phyloP scores from a whole-genome alignment of 2,797 vertebrate species.

The Aselliscus stoliczkanus region DNA sequence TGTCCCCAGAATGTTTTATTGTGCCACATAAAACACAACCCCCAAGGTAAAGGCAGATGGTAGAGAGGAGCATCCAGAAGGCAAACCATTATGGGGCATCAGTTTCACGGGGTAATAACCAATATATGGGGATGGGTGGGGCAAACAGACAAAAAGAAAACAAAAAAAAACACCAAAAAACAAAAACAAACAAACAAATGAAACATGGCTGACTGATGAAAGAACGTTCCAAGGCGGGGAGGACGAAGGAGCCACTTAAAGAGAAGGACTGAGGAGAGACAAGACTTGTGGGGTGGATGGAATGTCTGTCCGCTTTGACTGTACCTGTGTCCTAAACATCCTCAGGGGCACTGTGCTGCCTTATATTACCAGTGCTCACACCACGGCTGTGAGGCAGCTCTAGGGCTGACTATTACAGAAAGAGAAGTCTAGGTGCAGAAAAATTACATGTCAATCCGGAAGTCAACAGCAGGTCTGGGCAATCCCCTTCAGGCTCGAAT shows the following conservation, averaged over 20 bases:
- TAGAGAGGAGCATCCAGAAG: background rate
- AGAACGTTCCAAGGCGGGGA: background rate
- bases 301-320: background rate
- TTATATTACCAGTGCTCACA: background rate
- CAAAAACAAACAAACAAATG: too few species aligned
- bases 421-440: conserved; percentile 1
- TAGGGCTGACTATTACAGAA: background rate
- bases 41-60: background rate
- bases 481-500: background rate
- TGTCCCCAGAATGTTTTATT: background rate
- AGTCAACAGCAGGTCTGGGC: background rate
- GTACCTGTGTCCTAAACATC: conserved; percentile 59
- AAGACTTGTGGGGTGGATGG: background rate
- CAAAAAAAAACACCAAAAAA: too few species aligned
- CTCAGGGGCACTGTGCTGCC: background rate
- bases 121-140: background rate
- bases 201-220: background rate
- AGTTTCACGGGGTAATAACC: background rate
- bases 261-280: background rate
- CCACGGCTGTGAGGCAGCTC: background rate
- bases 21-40: background rate
- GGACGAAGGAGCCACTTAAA: background rate
- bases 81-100: background rate
- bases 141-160: background rate
- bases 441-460: background rate